Conservation (phyloP, 1,140 invertebrate genomes). For the Cryptotermes secundus region DNA sequence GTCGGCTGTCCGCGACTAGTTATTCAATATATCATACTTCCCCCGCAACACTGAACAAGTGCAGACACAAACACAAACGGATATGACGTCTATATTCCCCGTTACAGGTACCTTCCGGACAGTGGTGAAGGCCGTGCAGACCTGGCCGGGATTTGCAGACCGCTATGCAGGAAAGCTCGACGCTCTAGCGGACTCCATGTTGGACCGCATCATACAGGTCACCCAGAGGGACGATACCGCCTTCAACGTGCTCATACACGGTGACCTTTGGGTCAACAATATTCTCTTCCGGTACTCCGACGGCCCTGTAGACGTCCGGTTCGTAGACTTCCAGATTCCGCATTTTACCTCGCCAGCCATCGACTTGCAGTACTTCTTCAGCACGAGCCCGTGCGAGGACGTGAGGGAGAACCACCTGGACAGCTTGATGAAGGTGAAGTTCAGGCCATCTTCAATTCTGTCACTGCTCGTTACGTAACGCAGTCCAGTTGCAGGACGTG, state of each 20-base stretch:
- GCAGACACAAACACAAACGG: no score
- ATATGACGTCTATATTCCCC: no score
- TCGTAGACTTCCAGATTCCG: constrained; percentile 39
- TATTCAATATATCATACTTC: no score
- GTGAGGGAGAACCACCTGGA: constrained; percentile 40
- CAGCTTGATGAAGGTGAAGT: constrained; percentile 43
- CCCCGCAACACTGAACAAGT: no score
- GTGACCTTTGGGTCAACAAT: constrained; percentile 37
- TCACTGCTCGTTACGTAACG: no score
- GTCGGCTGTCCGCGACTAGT: no score
- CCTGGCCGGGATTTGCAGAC: constrained; percentile 5
- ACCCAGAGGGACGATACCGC: constrained; percentile 17
- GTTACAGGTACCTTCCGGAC: not conserved
- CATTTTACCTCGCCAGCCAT: constrained; percentile 35
- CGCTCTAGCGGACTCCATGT: not conserved
- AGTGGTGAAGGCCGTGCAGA: not conserved
- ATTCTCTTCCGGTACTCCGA: constrained; percentile 32
- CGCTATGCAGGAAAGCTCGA: not conserved
- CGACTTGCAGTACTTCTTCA: constrained; percentile 40
- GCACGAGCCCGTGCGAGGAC: constrained; percentile 33
- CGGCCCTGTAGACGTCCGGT: constrained; percentile 7
- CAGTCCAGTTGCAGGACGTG: no score
- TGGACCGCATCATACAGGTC: constrained; percentile 8
- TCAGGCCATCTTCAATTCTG: no score
- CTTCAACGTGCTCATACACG: constrained; percentile 34